Percentiles rank a stretch among this genome's conserved stretches.
Conservation (phyloP, 2,888 invertebrate species). For the Spisula solida region DNA sequence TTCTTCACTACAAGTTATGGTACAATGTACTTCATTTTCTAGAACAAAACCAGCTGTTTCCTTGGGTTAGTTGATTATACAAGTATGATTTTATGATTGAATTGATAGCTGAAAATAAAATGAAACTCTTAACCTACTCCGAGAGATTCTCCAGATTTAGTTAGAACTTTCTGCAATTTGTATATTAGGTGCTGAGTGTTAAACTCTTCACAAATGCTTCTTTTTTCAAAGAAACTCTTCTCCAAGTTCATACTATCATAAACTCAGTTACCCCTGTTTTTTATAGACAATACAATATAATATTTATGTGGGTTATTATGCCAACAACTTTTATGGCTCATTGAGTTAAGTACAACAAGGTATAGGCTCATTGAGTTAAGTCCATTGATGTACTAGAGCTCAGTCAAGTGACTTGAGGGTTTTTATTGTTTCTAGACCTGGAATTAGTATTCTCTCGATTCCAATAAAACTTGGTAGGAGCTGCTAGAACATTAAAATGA, state of each 20-base stretch:
- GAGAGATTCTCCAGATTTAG: neutral
- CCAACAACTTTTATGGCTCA: neutral
- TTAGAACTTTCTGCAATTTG: neutral
- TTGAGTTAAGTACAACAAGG: neutral
- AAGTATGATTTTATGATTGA: neutral
- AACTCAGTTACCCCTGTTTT: neutral
- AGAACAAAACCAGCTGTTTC: constrained; percentile 12
- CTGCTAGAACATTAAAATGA: neutral
- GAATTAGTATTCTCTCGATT: neutral
- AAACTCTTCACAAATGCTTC: neutral
- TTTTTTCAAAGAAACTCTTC: neutral
- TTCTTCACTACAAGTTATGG: neutral
- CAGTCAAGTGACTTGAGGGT: neutral
- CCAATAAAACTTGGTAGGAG: neutral
- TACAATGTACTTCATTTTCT: neutral
- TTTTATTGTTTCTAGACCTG: constrained; percentile 4
- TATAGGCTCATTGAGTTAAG: neutral
- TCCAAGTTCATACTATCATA: neutral
- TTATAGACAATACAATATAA: neutral
- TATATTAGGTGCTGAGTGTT: neutral
- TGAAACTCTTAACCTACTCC: neutral
- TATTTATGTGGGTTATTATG: neutral
- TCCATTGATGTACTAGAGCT: neutral
- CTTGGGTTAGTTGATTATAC: neutral
- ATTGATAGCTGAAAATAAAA: neutral